Conservation (phyloP, 1,140 invertebrate species). For the Goniozus legneri region DNA sequence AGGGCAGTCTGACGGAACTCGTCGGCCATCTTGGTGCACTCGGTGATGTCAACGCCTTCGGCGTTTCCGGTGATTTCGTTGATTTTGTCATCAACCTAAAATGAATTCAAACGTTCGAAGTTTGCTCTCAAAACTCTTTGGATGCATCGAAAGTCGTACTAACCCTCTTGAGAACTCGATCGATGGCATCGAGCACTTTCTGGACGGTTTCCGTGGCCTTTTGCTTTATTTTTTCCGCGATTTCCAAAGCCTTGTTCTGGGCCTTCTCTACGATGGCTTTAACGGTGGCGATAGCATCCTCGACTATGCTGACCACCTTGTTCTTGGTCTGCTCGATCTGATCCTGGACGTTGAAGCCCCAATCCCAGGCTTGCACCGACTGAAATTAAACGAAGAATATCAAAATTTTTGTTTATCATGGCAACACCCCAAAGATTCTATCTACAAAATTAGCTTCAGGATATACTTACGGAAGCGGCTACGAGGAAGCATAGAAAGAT, state of each 20-base stretch:
- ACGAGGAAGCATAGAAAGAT: conserved; percentile 11
- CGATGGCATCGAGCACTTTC: not conserved
- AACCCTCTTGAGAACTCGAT: not conserved
- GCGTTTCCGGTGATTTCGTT: not conserved
- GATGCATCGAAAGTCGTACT: not conserved
- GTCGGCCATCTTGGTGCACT: conserved; percentile 12
- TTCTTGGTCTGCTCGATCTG: conserved; percentile 4
- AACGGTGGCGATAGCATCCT: conserved; percentile 1
- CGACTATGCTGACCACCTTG: not conserved
- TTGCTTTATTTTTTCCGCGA: conserved; percentile 5
- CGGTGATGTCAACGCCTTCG: conserved; percentile 10
- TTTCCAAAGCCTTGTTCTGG: conserved; percentile 2
- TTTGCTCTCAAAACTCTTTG: not conserved
- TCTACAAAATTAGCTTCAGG: no score
- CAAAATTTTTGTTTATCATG: no score
- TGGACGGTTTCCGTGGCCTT: not conserved
- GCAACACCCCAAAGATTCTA: no score
- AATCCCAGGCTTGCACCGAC: no score
- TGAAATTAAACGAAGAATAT: no score
- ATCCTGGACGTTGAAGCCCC: no score
- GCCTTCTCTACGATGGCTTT: conserved; percentile 6
- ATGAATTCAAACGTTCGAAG: not conserved
- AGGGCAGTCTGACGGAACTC: no score
- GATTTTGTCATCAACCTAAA: conserved; percentile 7
- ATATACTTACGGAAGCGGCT: conserved; percentile 21